These are phyloP conservation scores for Drosophila longiperda DNA, from an alignment of 2,888 invertebrate genomes.

Conservation along the genomic window DNA sequence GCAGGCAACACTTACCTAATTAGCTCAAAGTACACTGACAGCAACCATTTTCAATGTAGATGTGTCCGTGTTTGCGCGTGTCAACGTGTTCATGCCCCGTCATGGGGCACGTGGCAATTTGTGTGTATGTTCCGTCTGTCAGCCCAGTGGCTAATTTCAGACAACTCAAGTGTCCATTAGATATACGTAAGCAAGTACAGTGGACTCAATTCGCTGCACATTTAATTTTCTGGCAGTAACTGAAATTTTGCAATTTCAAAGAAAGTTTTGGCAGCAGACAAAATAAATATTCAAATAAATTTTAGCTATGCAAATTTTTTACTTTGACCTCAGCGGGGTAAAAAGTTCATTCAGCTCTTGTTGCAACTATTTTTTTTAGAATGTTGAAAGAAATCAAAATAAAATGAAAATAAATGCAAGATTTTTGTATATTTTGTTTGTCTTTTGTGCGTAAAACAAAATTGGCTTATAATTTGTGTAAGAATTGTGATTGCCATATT, in stretches of 20 bases:
- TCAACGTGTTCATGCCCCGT: slow-evolving; percentile 1
- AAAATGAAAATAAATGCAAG: no score
- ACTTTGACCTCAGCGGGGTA: neutral
- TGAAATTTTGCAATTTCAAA: neutral
- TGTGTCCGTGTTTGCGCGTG: slow-evolving; percentile 1
- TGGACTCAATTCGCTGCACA: neutral
- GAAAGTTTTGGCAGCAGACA: neutral
- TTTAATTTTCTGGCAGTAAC: no score
- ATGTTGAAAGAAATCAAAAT: neutral
- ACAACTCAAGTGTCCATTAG: slow-evolving; percentile 42
- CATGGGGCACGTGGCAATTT: slow-evolving; percentile 18
- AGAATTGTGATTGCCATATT: neutral
- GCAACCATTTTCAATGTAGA: slow-evolving; percentile 37
- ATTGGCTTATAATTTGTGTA: neutral
- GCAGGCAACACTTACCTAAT: slow-evolving; percentile 73
- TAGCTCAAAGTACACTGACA: slow-evolving; percentile 58
- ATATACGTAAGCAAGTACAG: neutral
- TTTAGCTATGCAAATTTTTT: neutral
- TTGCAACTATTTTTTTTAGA: neutral
- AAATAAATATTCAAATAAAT: neutral
- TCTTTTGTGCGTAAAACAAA: neutral
- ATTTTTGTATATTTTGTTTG: neutral
- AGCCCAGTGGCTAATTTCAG: slow-evolving; percentile 29
- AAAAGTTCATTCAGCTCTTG: neutral
- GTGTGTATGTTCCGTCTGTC: slow-evolving; percentile 15